Percentiles rank a stretch among this genome's conserved stretches.
Evolutionary conservation across 2,797 vertebrate genomes (phyloP).

Genomic region (Setipinna tenuifilis): DNA sequence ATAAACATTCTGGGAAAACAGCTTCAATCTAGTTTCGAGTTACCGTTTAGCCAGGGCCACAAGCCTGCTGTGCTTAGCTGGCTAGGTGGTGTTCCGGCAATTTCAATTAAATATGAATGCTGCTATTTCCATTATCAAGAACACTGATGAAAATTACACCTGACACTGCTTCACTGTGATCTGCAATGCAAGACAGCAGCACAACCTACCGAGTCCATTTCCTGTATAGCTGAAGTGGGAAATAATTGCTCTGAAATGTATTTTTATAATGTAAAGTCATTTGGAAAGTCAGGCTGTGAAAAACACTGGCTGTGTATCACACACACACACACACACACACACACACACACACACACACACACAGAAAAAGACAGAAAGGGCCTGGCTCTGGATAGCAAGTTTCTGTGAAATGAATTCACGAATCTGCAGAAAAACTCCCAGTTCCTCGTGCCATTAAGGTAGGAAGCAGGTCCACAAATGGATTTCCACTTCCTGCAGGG

Average conservation of each 20-base stretch:
- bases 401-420: constrained; percentile 42
- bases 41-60: constrained; percentile 45
- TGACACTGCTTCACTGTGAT: background rate
- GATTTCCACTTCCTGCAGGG: constrained; percentile 38
- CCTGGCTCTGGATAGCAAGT: constrained; percentile 46
- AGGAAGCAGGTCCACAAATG: constrained; percentile 42
- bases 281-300: background rate
- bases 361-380: constrained; percentile 44
- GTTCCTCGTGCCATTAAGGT: constrained; percentile 45
- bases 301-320: too few relatives aligned
- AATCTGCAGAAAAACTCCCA: constrained; percentile 32
- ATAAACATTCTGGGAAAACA: constrained; percentile 62
- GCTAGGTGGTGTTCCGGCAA: constrained; percentile 5
- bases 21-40: constrained; percentile 65
- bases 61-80: background rate
- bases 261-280: background rate
- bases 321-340: constrained; percentile 27
- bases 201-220: constrained; percentile 8
- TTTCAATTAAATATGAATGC: background rate
- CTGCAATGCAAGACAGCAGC: background rate
- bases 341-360: constrained; percentile 39
- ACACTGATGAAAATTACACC: constrained; percentile 22
- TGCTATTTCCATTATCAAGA: constrained; percentile 11
- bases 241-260: constrained; percentile 50
- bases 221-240: background rate